Base-by-base conservation (phyloP, 2,113 vertebrate species). In the Bujurquina vittata region DNA sequence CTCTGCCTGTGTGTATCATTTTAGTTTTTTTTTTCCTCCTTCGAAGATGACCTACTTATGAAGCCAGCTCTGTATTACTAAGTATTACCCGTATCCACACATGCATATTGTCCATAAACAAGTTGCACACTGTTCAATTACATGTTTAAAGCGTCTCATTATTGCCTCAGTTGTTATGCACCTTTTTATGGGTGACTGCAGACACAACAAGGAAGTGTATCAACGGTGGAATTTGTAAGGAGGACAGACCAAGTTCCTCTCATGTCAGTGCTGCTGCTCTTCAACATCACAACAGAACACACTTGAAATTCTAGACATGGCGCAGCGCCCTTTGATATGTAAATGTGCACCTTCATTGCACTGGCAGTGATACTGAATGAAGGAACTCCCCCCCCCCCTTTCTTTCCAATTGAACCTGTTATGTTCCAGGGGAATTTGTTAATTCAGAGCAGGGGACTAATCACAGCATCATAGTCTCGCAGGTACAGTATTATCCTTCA, bases 341-440 rank as follows among this genome's bases (percentile, higher is more conserved):
- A 93, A 96, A 96, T 96, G 93, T 92, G 90, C 91, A 95, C 95
- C 93, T 95, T 95, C 92, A 83, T 92, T 95, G 95, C 94, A 95
- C 95, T 89, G 87, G 57, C 88, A 91, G 86, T 81, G 86, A 83
- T 84, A 84, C 88, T 85, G 92, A 94, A 91, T 85, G 89, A 87
- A 92, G 90, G 80, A 89, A 87, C 63, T 83, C 86, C 79, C 84
- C 83, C 61, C 31, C 31, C 33, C 75, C 72, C 52, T 76, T 79
- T 60, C 33, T 35, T 72, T 57, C 74, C 92, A 89, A 81, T 85
- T 89, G 87, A 94, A 94, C 89, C 85, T 84, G 87, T 91, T 83
- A 87, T 73, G 60, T 88, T 89, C 86, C 84, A 74, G 35, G 79
- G 92, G 88, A 92, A 93, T 92, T 91, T 79, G 88, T 76, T 92